phyloP scores from a whole-genome alignment of 1,140 invertebrate genomes.

The Pemphigus obesinymphae region DNA sequence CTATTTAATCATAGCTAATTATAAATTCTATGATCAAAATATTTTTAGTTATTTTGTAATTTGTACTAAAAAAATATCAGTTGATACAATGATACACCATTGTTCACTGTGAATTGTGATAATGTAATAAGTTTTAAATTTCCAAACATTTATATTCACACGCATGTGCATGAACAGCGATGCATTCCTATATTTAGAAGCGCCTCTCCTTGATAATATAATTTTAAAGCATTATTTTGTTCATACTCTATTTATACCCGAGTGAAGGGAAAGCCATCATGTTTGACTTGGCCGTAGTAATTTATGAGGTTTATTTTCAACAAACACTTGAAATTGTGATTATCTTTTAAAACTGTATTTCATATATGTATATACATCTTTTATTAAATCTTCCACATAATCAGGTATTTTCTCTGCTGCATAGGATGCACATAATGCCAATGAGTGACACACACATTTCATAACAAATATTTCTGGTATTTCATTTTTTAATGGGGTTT shows the following conservation, averaged over 20 bases:
- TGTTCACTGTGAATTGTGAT: too few relatives aligned
- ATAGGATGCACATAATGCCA: slow-evolving; percentile 42
- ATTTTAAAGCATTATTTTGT: not conserved
- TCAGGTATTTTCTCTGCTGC: slow-evolving; percentile 36
- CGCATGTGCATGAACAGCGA: too few relatives aligned
- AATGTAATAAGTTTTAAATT: too few relatives aligned
- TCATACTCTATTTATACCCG: not conserved
- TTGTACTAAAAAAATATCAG: too few relatives aligned
- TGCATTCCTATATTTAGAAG: too few relatives aligned
- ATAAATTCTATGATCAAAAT: too few relatives aligned
- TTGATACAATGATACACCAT: too few relatives aligned
- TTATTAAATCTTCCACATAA: slow-evolving; percentile 36
- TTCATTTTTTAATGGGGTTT: not conserved
- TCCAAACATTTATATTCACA: too few relatives aligned
- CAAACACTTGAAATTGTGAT: not conserved
- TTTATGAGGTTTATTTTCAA: slow-evolving; percentile 8
- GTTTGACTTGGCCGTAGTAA: not conserved
- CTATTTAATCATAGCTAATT: too few relatives aligned
- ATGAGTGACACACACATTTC: slow-evolving; percentile 46
- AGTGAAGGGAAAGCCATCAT: slow-evolving; percentile 17
- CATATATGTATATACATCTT: slow-evolving; percentile 42
- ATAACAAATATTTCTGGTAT: slow-evolving; percentile 16
- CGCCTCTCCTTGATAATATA: not conserved
- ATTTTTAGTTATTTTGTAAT: too few relatives aligned
- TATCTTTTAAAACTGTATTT: slow-evolving; percentile 22